Evolutionary conservation across 2,888 invertebrate species (phyloP).

Genomic region (Pristionchus mayeri): DNA sequence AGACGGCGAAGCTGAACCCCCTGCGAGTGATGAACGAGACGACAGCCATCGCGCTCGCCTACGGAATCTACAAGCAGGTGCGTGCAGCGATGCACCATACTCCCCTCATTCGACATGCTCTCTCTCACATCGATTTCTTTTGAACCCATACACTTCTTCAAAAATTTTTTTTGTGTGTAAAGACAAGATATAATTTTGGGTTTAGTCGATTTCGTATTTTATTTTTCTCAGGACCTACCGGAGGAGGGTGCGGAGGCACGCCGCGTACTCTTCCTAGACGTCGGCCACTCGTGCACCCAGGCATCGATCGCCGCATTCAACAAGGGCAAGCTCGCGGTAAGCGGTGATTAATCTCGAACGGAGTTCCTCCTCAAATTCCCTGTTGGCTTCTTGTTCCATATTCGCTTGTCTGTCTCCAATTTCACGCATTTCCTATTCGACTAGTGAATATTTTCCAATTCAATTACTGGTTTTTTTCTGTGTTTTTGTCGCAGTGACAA

Average conservation of each 20-base stretch:
- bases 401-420: too few species aligned
- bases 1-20: constrained; percentile 93
- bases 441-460: too few species aligned
- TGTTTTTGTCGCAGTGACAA: too few species aligned
- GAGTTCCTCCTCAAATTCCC: too few species aligned
- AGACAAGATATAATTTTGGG: too few species aligned
- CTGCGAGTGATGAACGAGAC: constrained; percentile 96
- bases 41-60: constrained; percentile 94
- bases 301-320: constrained; percentile 92
- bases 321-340: constrained; percentile 89
- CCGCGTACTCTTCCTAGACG: constrained; percentile 95
- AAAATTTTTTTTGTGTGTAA: too few species aligned
- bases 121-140: not conserved
- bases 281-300: constrained; percentile 93
- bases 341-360: too few species aligned
- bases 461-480: not conserved
- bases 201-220: not conserved
- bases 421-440: too few species aligned
- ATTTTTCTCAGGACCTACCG: constrained; percentile 80
- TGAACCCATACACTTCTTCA: too few species aligned
- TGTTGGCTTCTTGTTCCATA: too few species aligned
- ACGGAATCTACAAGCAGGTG: constrained; percentile 91
- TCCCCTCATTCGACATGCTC: too few species aligned
- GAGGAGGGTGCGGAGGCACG: constrained; percentile 90
- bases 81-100: not conserved